Conservation (phyloP, 2,797 vertebrate genomes). For the Enteromius radiatus region DNA sequence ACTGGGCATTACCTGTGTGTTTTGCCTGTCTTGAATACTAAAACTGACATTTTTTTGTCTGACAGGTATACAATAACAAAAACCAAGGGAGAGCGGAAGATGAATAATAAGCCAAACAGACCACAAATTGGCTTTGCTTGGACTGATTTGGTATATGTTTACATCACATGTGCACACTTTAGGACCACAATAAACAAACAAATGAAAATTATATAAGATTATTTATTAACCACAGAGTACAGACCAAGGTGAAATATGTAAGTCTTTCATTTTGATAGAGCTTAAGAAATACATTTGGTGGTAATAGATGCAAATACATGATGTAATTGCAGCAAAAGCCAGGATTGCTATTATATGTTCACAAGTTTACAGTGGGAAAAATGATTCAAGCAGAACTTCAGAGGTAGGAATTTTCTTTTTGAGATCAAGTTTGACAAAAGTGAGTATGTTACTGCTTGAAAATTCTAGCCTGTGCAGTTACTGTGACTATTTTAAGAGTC, state of each 20-base stretch:
- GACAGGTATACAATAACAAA: too few relatives aligned
- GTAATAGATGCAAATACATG: background rate
- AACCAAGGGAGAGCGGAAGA: too few relatives aligned
- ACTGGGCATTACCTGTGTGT: too few relatives aligned
- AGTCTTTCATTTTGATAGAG: background rate
- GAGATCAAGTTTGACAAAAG: conserved; percentile 18
- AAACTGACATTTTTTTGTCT: too few relatives aligned
- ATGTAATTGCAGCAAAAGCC: conserved; percentile 8
- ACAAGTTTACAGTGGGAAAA: background rate
- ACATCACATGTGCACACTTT: background rate
- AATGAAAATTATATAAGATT: background rate
- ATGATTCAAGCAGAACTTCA: conserved; percentile 7
- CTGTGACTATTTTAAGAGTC: background rate
- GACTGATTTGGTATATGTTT: too few relatives aligned
- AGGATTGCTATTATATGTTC: background rate
- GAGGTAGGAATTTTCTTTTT: conserved; percentile 48
- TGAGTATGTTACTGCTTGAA: background rate
- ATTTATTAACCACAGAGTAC: conserved; percentile 50
- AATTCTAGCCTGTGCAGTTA: background rate
- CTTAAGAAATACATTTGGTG: background rate
- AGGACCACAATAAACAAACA: background rate
- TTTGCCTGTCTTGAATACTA: too few relatives aligned
- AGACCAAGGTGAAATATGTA: background rate
- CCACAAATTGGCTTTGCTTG: too few relatives aligned
- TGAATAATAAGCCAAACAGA: too few relatives aligned